A percentile compares a stretch with the other conserved stretches of the same genome.
Conservation (phyloP, 2,113 vertebrate genomes). For the Garra rufa region DNA sequence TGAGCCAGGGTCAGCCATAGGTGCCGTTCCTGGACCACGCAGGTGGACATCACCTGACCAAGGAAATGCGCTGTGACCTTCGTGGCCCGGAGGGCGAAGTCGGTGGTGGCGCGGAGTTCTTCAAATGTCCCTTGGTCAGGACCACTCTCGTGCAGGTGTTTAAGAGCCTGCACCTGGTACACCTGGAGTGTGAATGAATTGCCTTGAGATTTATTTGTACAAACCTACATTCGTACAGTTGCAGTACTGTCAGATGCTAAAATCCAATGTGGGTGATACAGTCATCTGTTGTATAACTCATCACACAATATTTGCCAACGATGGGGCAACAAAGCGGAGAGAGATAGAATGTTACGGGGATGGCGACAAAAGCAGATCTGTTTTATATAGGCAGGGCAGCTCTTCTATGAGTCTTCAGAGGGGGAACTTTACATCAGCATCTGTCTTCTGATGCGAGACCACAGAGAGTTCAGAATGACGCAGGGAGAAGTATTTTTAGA, state of each 20-base stretch:
- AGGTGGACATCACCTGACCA: no score
- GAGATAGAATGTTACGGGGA: constrained; percentile 13
- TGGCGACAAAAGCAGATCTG: background rate
- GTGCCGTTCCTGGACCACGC: no score
- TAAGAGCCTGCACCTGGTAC: no score
- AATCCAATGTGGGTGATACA: background rate
- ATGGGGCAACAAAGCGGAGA: background rate
- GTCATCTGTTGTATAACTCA: background rate
- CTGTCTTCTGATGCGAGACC: constrained; percentile 42
- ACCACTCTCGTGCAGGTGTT: no score
- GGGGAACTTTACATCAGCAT: constrained; percentile 22
- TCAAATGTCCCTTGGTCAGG: no score
- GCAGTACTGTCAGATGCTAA: background rate
- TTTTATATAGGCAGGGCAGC: constrained; percentile 23
- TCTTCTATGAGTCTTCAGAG: constrained; percentile 26
- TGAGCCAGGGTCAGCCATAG: no score
- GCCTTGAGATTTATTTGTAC: background rate
- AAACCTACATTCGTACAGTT: background rate
- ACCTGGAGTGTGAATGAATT: no score
- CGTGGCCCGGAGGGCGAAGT: no score
- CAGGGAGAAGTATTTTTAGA: constrained; percentile 50
- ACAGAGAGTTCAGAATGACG: constrained; percentile 45
- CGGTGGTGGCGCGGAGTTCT: no score
- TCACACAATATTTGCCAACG: constrained; percentile 19
- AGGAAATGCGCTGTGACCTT: no score